A percentile compares a stretch with the other conserved stretches of the same genome.
These are phyloP conservation scores for Torymus auratus DNA, from an alignment of 2,888 invertebrate genomes.

Conservation along the genomic window DNA sequence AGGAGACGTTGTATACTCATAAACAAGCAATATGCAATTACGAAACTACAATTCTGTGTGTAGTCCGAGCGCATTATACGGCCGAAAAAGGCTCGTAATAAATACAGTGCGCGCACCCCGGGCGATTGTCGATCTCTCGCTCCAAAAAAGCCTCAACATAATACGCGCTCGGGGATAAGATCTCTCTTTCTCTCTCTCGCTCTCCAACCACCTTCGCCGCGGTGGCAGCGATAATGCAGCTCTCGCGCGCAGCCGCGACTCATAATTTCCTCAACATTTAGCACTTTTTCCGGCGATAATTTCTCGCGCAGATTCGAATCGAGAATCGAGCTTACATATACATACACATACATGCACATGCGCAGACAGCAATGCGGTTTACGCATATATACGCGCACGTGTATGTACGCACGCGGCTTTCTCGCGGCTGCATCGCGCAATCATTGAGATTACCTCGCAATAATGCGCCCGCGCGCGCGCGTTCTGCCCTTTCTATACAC, in stretches of 20 bases:
- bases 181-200: constrained; percentile 53
- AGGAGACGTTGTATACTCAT: neutral
- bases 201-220: neutral
- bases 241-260: constrained; percentile 56
- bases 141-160: constrained; percentile 22
- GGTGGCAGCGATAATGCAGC: too few species aligned
- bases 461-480: constrained; percentile 56
- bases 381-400: constrained; percentile 57
- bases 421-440: constrained; percentile 61
- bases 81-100: neutral
- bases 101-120: neutral
- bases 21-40: constrained; percentile 8
- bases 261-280: constrained; percentile 67
- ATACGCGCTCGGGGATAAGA: constrained; percentile 58
- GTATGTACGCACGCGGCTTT: neutral
- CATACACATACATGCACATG: neutral
- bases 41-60: constrained; percentile 4
- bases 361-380: constrained; percentile 61
- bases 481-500: constrained; percentile 8
- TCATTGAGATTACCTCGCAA: constrained; percentile 65
- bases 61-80: too few species aligned
- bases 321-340: constrained; percentile 13
- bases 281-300: constrained; percentile 61
- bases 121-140: constrained; percentile 42
- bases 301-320: constrained; percentile 55